Percentiles rank a stretch among this genome's conserved stretches.
Conservation (phyloP, 2,113 vertebrate species). For the Galeopterus variegatus region DNA sequence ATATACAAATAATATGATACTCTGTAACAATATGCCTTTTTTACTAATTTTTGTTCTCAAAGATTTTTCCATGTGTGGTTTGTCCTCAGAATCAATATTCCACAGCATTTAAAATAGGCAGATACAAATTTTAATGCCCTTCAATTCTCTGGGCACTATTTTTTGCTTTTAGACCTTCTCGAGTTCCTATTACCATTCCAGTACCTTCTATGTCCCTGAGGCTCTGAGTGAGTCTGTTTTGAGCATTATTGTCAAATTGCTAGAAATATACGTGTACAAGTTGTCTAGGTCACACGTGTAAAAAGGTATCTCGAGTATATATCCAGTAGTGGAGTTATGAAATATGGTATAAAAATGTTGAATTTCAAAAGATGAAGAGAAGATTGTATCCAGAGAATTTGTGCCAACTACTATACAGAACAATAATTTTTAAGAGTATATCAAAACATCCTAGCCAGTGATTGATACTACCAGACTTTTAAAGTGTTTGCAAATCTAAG, state of each 20-base stretch:
- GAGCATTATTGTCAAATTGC: not conserved
- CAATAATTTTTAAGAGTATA: not conserved
- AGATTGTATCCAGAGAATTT: not conserved
- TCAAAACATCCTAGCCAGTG: not conserved
- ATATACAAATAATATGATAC: not conserved
- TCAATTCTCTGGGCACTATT: not conserved
- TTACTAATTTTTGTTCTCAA: not conserved
- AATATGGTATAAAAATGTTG: not conserved
- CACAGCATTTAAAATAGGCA: not conserved
- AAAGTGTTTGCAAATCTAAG: not conserved
- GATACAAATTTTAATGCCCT: not conserved
- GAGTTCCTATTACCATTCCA: not conserved
- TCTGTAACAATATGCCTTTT: not conserved
- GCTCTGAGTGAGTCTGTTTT: not conserved
- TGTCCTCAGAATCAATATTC: not conserved
- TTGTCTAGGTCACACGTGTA: not conserved
- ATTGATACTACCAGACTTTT: not conserved
- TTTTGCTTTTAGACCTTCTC: not conserved
- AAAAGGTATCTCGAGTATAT: not conserved
- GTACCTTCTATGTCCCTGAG: not conserved
- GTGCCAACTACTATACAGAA: not conserved
- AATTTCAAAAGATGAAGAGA: not conserved
- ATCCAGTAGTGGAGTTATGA: not conserved
- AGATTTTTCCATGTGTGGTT: not conserved
- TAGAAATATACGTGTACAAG: not conserved